phyloP scores from a whole-genome alignment of 30 jellyfish, hydroid and myxozoan species.

The Aurelia aurita region DNA sequence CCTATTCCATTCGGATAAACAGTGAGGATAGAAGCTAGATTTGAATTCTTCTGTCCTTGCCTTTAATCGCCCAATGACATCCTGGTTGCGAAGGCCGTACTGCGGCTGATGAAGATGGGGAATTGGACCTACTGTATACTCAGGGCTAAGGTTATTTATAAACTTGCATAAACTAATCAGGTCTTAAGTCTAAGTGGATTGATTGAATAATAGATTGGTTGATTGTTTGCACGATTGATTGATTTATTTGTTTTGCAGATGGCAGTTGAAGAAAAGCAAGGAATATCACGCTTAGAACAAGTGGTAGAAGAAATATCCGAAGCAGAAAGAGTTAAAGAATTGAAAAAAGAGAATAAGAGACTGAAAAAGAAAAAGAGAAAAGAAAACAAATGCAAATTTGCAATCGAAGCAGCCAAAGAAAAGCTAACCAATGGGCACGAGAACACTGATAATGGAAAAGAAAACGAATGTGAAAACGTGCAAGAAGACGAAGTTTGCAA shows the following conservation, averaged over 20 bases:
- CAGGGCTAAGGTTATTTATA: too few species aligned
- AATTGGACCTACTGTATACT: too few species aligned
- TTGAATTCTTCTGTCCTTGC: too few species aligned
- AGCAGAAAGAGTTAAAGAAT: constrained; percentile 94
- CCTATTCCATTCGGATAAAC: too few species aligned
- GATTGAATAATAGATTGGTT: too few species aligned
- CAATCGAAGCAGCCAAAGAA: constrained; percentile 76
- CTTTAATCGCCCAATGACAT: too few species aligned
- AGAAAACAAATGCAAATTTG: constrained; percentile 84
- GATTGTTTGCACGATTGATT: too few species aligned
- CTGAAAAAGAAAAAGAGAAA: constrained; percentile 90
- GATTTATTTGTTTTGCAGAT: constrained; percentile 39
- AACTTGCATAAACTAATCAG: too few species aligned
- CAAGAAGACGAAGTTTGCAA: constrained; percentile 47
- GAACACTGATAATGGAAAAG: constrained; percentile 44
- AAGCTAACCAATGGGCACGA: constrained; percentile 34
- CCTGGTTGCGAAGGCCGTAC: too few species aligned
- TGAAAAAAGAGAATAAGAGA: constrained; percentile 83
- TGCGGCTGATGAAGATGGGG: too few species aligned
- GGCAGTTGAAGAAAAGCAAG: constrained; percentile 96
- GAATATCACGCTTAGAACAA: constrained; percentile 88
- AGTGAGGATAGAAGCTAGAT: too few species aligned
- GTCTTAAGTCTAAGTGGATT: too few species aligned
- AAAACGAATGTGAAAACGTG: constrained; percentile 23
- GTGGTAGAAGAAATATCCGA: constrained; percentile 97